Percentiles rank a stretch among this genome's conserved stretches.
Conservation (phyloP, 2,888 invertebrate species). For the Sabatieria punctata region DNA sequence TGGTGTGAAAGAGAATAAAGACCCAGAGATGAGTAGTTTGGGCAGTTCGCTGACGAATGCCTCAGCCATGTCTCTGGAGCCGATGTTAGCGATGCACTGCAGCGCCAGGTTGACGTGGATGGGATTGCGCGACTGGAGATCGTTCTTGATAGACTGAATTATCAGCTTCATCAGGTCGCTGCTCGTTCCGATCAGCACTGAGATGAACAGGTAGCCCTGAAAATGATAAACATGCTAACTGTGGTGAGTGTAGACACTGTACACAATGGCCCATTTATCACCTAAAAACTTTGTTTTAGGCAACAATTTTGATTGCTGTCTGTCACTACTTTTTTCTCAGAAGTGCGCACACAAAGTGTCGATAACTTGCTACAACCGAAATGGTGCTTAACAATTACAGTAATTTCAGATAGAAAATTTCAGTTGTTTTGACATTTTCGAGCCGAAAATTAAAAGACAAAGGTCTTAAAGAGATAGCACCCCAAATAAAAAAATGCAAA, state of each 20-base stretch:
- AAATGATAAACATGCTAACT: conserved; percentile 14
- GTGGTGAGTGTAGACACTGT: not conserved
- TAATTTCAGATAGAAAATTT: too few relatives aligned
- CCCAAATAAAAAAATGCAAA: too few relatives aligned
- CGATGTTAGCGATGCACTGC: conserved; percentile 98
- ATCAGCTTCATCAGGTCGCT: conserved; percentile 97
- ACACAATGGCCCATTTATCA: not conserved
- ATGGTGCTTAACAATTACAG: not conserved
- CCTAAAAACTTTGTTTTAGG: too few relatives aligned
- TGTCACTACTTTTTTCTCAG: too few relatives aligned
- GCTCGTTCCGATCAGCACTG: conserved; percentile 93
- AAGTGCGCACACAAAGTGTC: not conserved
- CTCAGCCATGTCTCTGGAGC: conserved; percentile 99
- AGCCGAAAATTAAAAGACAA: too few relatives aligned
- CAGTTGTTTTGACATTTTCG: too few relatives aligned
- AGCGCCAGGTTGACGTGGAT: conserved; percentile 94
- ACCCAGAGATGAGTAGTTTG: conserved; percentile 78
- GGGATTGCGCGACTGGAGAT: conserved; percentile 70
- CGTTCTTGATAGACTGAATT: conserved; percentile 97
- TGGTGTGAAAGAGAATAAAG: conserved; percentile 1
- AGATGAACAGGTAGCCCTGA: conserved; percentile 96
- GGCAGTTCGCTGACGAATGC: conserved; percentile 96
- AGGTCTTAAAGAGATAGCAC: too few relatives aligned
- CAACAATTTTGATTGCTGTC: too few relatives aligned
- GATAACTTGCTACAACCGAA: too few relatives aligned